Evolutionary conservation across 2,797 vertebrate species (phyloP).

Genomic region (Sebastes steindachneri): DNA sequence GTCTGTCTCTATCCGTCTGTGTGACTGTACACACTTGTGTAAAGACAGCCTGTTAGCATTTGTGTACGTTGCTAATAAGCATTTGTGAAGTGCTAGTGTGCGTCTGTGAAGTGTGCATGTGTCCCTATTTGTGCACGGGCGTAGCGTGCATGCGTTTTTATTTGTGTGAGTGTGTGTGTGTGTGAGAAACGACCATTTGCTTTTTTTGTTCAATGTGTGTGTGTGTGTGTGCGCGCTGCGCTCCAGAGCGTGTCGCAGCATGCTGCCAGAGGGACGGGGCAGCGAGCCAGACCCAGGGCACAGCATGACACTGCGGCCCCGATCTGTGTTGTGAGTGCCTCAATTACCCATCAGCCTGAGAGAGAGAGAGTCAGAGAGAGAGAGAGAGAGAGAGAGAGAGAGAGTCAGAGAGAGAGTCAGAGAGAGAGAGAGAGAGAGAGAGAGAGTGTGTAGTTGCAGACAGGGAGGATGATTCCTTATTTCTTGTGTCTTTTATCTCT

Average conservation of each 20-base stretch:
- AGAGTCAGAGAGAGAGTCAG: background rate
- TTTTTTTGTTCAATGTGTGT: constrained; percentile 3
- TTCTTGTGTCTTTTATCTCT: constrained; percentile 42
- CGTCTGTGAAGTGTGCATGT: constrained; percentile 19
- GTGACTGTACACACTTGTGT: constrained; percentile 36
- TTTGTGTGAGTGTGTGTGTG: background rate
- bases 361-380: constrained; percentile 36
- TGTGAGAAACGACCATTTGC: constrained; percentile 17
- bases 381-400: background rate
- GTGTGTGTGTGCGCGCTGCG: background rate
- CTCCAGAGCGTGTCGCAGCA: constrained; percentile 52
- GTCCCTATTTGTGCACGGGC: constrained; percentile 8
- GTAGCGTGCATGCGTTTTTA: constrained; percentile 30
- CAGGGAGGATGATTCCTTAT: constrained; percentile 11
- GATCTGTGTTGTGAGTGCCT: constrained; percentile 82
- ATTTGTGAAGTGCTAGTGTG: constrained; percentile 21
- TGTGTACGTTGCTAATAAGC: constrained; percentile 24
- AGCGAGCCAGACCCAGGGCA: constrained; percentile 63
- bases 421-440: background rate
- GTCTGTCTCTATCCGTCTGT: constrained; percentile 26
- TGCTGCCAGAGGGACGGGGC: constrained; percentile 68
- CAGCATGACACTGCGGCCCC: constrained; percentile 73
- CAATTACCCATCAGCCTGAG: constrained; percentile 81
- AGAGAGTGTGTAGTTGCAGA: background rate
- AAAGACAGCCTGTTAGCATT: constrained; percentile 46